Base-by-base conservation (phyloP, 2,888 invertebrate genomes). In the Urechis unicinctus region DNA sequence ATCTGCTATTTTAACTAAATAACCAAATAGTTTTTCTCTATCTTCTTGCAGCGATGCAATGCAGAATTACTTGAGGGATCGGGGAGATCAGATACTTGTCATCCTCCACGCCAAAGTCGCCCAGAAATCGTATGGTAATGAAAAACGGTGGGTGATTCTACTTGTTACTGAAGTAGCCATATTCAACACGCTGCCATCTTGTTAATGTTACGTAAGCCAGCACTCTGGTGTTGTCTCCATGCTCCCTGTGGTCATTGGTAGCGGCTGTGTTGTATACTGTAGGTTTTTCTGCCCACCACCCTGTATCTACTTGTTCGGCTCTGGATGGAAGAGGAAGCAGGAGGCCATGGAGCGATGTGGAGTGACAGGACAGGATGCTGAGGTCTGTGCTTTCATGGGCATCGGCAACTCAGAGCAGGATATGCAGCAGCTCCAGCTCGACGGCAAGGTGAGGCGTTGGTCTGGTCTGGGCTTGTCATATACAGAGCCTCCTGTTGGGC, bases 51-150 rank as follows among this genome's bases (percentile, higher is more conserved):
- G 91, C 58, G 93, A 94, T 68, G 90, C 92, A 42, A 98, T 98
- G 98, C 91, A 92, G 78, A 86, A 91, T 56, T 98, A 98, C 78
- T 83, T 98, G 68, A 85, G 91, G 55, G 94, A 95, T 75, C 85
- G 93, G 67, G 76, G 77, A 42, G 77, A 78, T 57, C 76, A 77
- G 61, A 68, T 72, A 4, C 61, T 98, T 57, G 93, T 96, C 52
- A 96, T 98, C 69, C 83, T 97, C 55, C 98, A 98, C 80, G 98
- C 98, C 49, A 98, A 98, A 84, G 98, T 98, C 50, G 98, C 98
- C 31, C 98, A 99, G 80, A 99, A 99, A 77, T 97, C 96, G 0
- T 98, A 98, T 76, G 98, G 98, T 63, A 98, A 97, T 78, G 98
- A 99, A 77, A 99, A 99, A 79, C 84, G 98, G 81, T 81, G 57